Base-by-base conservation (phyloP, 2,113 vertebrate genomes). In the Ptilorrhoa leucosticta region DNA sequence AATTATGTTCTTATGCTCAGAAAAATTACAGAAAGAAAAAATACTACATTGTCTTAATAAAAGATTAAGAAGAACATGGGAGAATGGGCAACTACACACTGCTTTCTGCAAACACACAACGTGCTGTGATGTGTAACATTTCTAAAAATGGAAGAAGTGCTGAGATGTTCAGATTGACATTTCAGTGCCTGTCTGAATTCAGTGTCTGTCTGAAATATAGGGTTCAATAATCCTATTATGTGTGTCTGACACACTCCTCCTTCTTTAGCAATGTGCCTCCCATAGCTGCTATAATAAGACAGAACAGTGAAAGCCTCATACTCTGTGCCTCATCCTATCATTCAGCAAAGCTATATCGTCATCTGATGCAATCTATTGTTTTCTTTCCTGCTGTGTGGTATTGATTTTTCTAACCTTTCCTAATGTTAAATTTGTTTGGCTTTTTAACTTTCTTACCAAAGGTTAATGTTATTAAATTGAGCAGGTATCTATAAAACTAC, bases 361-460 rank as follows among this genome's bases (percentile, higher is more conserved):
- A 83, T 89, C 78, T 77, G 63, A 91, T 76, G 66, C 82, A 95
- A 73, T 83, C 82, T 95, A 33, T 91, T 85, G 90, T 93, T 94
- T 91, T 88, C 85, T 83, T 90, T 91, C 93, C 90, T 86, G 87
- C 94, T 94, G 82, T 31, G 91, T 79, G 57, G 10, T 94, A 97
- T 96, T 88, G 94, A 97, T 93, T 97, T 96, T 94, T 92, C 66
- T 95, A 95, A 95, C 95, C 94, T 96, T 97, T 97, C 83, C 80
- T 96, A 90, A 96, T 93, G 93, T 90, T 94, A 85, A 85, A 93
- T 93, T 95, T 91, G 84, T 79, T 93, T 94, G 87, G 85, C 92
- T 96, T 95, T 94, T 95, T 90, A 90, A 83, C 68, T 97, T 95
- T 73, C 84, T 86, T 90, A 53, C 47, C 82, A 96, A 96, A 97